These are phyloP conservation scores for Drosophila mettleri DNA, from an alignment of 2,888 invertebrate species.

Conservation along the genomic window DNA sequence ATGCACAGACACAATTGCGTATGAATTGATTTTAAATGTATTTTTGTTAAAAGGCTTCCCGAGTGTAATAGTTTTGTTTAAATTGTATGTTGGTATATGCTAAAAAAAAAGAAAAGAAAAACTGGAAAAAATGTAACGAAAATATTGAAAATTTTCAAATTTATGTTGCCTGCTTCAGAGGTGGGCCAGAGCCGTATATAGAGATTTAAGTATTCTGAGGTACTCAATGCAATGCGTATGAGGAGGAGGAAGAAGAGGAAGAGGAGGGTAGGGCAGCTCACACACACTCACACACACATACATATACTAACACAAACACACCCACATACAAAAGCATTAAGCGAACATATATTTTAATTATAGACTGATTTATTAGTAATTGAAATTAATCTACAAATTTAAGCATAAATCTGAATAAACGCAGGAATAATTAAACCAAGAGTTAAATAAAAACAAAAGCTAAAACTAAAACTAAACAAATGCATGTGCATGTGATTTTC, in stretches of 20 bases:
- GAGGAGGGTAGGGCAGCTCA: conserved; percentile 46
- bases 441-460: conserved; percentile 37
- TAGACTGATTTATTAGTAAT: conserved; percentile 85
- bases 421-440: conserved; percentile 74
- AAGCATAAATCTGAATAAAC: conserved; percentile 76
- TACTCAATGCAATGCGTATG: conserved; percentile 45
- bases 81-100: conserved; percentile 46
- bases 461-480: conserved; percentile 17
- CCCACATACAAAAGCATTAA: conserved; percentile 70
- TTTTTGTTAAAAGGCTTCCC: conserved; percentile 58
- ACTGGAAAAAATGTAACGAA: conserved; percentile 1
- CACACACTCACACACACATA: conserved; percentile 40
- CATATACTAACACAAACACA: conserved; percentile 18
- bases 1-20: conserved; percentile 19
- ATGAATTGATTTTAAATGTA: conserved; percentile 37
- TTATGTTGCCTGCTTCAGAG: conserved; percentile 14
- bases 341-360: conserved; percentile 84
- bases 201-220: conserved; percentile 57
- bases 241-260: background rate
- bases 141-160: conserved; percentile 11
- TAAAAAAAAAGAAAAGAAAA: conserved; percentile 2
- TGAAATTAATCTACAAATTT: conserved; percentile 83
- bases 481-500: conserved; percentile 50
- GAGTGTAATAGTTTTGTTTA: conserved; percentile 31
- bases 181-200: conserved; percentile 33